These are phyloP conservation scores for Microdon myrmicae DNA, from an alignment of 2,888 invertebrate species.

Conservation along the genomic window DNA sequence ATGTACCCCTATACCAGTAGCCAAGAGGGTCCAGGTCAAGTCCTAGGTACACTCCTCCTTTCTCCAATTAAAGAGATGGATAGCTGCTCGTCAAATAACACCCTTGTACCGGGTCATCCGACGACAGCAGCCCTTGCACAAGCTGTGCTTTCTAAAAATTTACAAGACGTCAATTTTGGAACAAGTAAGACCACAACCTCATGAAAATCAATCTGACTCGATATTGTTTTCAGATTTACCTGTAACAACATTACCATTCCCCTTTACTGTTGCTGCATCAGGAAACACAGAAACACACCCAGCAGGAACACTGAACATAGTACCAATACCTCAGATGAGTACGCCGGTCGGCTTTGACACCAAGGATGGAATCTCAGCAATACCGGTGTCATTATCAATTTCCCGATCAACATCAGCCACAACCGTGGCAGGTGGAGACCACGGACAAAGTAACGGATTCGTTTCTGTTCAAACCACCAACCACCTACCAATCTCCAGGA, in stretches of 20 bases:
- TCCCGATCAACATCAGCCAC: constrained; percentile 59
- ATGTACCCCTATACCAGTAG: constrained; percentile 66
- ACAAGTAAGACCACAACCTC: constrained; percentile 51
- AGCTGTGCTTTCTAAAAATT: constrained; percentile 73
- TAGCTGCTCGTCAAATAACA: constrained; percentile 79
- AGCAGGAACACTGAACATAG: constrained; percentile 61
- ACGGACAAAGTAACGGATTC: constrained; percentile 54
- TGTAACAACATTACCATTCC: constrained; percentile 63
- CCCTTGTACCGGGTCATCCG: constrained; percentile 77
- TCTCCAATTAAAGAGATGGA: constrained; percentile 88
- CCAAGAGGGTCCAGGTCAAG: constrained; percentile 77
- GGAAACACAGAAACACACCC: constrained; percentile 58
- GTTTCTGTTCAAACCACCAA: constrained; percentile 60
- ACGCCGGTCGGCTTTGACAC: constrained; percentile 57
- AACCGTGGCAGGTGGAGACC: constrained; percentile 58
- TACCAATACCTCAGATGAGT: constrained; percentile 61
- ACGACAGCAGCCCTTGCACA: constrained; percentile 83
- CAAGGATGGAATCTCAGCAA: constrained; percentile 58
- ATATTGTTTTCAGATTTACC: constrained; percentile 42
- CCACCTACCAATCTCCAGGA: constrained; percentile 59
- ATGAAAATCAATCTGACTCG: not conserved
- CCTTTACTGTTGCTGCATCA: constrained; percentile 62
- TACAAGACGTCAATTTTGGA: constrained; percentile 54
- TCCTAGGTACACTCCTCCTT: constrained; percentile 79
- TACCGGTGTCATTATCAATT: constrained; percentile 62